A percentile compares a stretch with the other conserved stretches of the same genome.
phyloP scores from a whole-genome alignment of 1,140 invertebrate species.

The Ostrea edulis region DNA sequence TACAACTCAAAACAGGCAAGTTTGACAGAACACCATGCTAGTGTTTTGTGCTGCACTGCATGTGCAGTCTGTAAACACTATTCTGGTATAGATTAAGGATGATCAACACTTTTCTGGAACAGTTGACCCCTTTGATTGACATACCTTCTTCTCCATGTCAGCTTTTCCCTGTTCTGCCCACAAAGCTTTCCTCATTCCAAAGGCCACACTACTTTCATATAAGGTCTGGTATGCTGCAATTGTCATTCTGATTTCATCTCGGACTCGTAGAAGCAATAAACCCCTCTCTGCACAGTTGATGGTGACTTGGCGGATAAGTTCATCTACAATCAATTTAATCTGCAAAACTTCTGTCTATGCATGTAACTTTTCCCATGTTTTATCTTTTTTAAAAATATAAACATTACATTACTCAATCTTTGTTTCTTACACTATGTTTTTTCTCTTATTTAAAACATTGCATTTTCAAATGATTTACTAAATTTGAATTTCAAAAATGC shows the following conservation, averaged over 20 bases:
- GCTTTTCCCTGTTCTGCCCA: conserved; percentile 87
- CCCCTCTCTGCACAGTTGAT: conserved; percentile 98
- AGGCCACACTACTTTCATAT: conserved; percentile 98
- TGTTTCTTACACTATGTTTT: no score
- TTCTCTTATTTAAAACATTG: no score
- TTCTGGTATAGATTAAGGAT: no score
- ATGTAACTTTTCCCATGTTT: no score
- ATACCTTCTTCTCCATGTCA: conserved; percentile 83
- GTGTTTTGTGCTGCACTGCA: no score
- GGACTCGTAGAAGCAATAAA: conserved; percentile 92
- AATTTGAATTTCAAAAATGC: background rate
- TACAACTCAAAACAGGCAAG: no score
- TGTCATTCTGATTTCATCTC: conserved; percentile 97
- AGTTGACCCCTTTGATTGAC: background rate
- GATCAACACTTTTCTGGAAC: no score
- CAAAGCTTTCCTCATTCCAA: conserved; percentile 98
- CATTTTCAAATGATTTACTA: no score
- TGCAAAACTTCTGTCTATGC: background rate
- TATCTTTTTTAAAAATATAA: no score
- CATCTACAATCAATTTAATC: conserved; percentile 83
- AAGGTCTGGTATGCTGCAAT: conserved; percentile 96
- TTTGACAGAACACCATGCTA: no score
- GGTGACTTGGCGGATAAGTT: conserved; percentile 95
- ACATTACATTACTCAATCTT: no score
- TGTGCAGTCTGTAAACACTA: no score